Base-by-base conservation (phyloP, 2,113 vertebrate species). In the Brevimyrus niger region DNA sequence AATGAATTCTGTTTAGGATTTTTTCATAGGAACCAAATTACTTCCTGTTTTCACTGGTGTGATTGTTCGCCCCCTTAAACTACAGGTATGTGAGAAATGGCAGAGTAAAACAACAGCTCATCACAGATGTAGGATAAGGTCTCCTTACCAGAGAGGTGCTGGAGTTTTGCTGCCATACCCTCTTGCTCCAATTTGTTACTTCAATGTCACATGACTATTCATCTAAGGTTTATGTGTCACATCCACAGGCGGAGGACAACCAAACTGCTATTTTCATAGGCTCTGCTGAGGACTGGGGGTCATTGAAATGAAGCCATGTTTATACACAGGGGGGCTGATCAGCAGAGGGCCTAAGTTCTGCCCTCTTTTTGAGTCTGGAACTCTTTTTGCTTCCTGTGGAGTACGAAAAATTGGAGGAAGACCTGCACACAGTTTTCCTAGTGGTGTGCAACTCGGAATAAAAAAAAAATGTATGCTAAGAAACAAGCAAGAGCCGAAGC, bases 151-250 rank as follows among this genome's bases (percentile, higher is more conserved):
- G 69, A 76, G 11, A 76, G 69, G 31, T 15, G 31, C 3, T 38
- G 69, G 69, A 76, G 31, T 76, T 38, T 31, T 38, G 31, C 31
- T 38, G 4, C 65, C 35, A 42, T 80, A 6, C 35, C 31, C 73
- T 38, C 73, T 19, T 80, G 35, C 35, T 42, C 73, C 73, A 80
- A 38, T 38, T 80, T 80, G 35, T 17, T 80, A 35, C 73, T 80
- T 42, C 61, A 69, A 69, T 69, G 61, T 69, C 61, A 69, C 48
- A 31, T 86, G 82, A 84, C 44, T 84, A 46, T 44, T 84, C 38
- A 84, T 47, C 82, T 84, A 84, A 46, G 82, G 82, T 84, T 84
- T 84, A 21, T 84, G 42, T 84, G 82, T 42, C 42, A 84, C 38
- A 47, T 84, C 38, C 82, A 46, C 44, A 46, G 82, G 3, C 82